Evolutionary conservation across 2,888 invertebrate genomes (phyloP), one percentile per base, ranked within the genome.

Genomic region (Lycia hirtaria): DNA sequence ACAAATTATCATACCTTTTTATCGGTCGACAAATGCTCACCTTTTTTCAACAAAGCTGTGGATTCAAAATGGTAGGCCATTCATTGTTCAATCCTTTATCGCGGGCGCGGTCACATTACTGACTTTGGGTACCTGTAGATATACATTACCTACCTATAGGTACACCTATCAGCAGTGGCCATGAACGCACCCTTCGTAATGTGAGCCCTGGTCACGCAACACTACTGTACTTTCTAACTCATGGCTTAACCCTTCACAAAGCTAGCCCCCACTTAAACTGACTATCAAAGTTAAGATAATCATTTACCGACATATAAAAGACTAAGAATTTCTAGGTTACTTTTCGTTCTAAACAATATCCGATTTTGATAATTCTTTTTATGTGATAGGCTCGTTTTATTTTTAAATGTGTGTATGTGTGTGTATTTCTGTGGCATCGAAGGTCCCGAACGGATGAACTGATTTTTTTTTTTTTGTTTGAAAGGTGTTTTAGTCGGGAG

Each of bases 101-200:
- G 38, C 15, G 17, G 53, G 54, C 32, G 55, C 28, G 52, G 63
- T 45, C 30, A 33, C 30, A 49, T 44, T 15, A 38, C 37, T 43
- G 1, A n/a, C 30, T 3, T 9, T 24, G 5, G 9, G 6, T 14
- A 12, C 12, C 38, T 37, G 20, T n/a, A 40, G 24, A 24, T 24
- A 5, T 30, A 17, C n/a, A 15, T 26, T 26, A 40, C 24, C 24
- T 41, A 28, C 10, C 26, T 41, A 26, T 41, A 9, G n/a, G 10
- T 20, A 37, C 30, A 28, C 24, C 48, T 50, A 58, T 54, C 50
- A 43, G 20, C 44, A 10, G 37, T 40, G 75, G 66, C 81, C 77
- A 64, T 81, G 77, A 77, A 64, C 72, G 62, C 76, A 70, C 76
- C 80, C 78, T 63, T 57, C 7, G 57, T 60, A 66, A 69, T 50